A percentile compares a stretch with the other conserved stretches of the same genome.
Conservation (phyloP, 2,888 invertebrate genomes). For the Papilio protenor region DNA sequence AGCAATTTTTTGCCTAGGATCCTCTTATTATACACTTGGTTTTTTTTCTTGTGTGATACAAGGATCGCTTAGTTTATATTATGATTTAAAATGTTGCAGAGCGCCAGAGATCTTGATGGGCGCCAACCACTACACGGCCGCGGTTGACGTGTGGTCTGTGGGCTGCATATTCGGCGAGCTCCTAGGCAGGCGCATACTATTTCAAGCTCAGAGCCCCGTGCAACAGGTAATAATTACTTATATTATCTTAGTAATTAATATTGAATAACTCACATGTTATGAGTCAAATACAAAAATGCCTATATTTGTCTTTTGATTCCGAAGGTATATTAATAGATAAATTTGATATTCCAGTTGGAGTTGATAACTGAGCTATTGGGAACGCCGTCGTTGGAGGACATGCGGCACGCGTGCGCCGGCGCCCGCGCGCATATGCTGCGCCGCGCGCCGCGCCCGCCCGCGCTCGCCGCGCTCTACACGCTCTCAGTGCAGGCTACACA, state of each 20-base stretch:
- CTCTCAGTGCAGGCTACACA: constrained; percentile 96
- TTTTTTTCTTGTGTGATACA: neutral
- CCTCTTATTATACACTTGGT: constrained; percentile 52
- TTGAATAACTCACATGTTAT: neutral
- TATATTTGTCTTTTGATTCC: neutral
- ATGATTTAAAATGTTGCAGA: constrained; percentile 75
- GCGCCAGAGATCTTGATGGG: constrained; percentile 99
- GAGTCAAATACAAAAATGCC: neutral
- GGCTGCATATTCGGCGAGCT: constrained; percentile 99
- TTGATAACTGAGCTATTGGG: constrained; percentile 98
- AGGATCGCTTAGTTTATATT: neutral
- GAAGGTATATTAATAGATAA: neutral
- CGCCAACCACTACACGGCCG: constrained; percentile 97
- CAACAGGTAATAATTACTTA: constrained; percentile 89
- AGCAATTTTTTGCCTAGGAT: no score
- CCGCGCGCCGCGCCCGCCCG: constrained; percentile 94
- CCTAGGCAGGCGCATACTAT: constrained; percentile 96
- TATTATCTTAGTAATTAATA: no score
- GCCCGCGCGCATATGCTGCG: constrained; percentile 96
- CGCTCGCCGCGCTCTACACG: constrained; percentile 95
- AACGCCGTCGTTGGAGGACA: constrained; percentile 97
- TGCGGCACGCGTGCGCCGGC: constrained; percentile 98
- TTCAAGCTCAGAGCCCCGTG: constrained; percentile 99
- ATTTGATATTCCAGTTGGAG: constrained; percentile 89
- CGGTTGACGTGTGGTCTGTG: constrained; percentile 99